These are phyloP conservation scores for Corella eumyota DNA, from an alignment of 23 tunicate genomes.

Conservation along the genomic window DNA sequence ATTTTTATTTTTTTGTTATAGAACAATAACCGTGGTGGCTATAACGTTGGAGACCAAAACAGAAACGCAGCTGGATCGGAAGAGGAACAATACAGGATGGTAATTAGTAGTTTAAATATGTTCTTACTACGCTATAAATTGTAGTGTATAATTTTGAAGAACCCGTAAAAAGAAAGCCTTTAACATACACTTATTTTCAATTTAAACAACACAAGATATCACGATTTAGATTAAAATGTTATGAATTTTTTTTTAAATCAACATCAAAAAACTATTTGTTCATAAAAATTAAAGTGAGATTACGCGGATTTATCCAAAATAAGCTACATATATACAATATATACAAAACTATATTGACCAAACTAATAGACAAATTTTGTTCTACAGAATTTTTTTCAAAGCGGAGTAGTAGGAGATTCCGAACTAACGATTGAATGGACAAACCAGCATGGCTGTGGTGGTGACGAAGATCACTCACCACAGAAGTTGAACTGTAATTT, in stretches of 20 bases:
- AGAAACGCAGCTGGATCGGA: slow-evolving; percentile 12
- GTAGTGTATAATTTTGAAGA: no score
- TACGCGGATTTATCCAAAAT: no score
- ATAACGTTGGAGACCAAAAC: slow-evolving; percentile 72
- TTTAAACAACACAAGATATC: no score
- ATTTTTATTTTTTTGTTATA: no score
- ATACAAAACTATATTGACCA: not conserved
- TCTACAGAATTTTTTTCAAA: slow-evolving; percentile 32
- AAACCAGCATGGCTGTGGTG: slow-evolving; percentile 97
- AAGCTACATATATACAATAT: not conserved
- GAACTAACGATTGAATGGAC: slow-evolving; percentile 83
- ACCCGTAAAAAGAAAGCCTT: no score
- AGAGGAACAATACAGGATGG: slow-evolving; percentile 68
- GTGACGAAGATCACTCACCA: slow-evolving; percentile 55
- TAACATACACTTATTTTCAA: no score
- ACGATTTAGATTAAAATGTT: no score
- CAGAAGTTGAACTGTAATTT: slow-evolving; percentile 82
- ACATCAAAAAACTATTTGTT: no score
- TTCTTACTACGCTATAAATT: no score
- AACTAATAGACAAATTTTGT: not conserved
- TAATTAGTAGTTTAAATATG: no score
- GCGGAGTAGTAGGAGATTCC: slow-evolving; percentile 43
- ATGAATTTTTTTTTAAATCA: no score
- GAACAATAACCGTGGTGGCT: slow-evolving; percentile 89
- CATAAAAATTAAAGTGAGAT: no score